These are phyloP conservation scores for Rhogogaster chlorosoma DNA, from an alignment of 2,888 invertebrate species.

Conservation along the genomic window DNA sequence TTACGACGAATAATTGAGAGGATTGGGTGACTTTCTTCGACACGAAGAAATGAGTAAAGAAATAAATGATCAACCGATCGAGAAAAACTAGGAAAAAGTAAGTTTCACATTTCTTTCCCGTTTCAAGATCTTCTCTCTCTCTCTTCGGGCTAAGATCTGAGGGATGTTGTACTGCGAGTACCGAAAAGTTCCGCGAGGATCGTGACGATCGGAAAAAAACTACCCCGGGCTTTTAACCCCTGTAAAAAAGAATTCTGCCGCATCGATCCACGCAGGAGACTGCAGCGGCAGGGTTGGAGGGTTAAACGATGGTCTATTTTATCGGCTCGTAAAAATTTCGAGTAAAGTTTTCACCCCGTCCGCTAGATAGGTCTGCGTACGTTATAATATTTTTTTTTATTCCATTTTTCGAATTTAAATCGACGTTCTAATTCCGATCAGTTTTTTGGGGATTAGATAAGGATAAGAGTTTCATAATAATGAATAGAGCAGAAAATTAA, in stretches of 20 bases:
- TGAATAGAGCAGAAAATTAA: background rate
- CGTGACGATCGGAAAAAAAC: slow-evolving; percentile 65
- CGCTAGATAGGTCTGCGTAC: slow-evolving; percentile 70
- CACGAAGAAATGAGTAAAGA: no score
- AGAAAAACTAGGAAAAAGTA: no score
- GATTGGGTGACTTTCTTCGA: no score
- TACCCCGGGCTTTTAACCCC: slow-evolving; percentile 61
- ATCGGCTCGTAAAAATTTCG: slow-evolving; percentile 64
- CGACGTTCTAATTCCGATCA: no score
- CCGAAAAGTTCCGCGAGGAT: slow-evolving; percentile 51
- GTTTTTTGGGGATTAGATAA: no score
- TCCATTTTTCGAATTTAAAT: background rate
- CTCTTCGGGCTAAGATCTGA: background rate
- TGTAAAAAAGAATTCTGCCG: slow-evolving; percentile 69
- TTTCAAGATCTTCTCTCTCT: background rate
- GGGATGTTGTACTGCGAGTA: slow-evolving; percentile 46
- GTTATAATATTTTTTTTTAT: slow-evolving; percentile 15
- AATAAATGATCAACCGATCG: no score
- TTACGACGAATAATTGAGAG: no score
- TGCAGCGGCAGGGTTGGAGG: slow-evolving; percentile 55
- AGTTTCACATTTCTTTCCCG: background rate
- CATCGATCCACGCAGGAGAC: slow-evolving; percentile 64
- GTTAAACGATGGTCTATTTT: slow-evolving; percentile 64
- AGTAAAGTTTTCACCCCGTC: slow-evolving; percentile 61
- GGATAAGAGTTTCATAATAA: no score